phyloP scores from a whole-genome alignment of 53 echinoderm and acorn worm genomes.

The Holothuria scabra region DNA sequence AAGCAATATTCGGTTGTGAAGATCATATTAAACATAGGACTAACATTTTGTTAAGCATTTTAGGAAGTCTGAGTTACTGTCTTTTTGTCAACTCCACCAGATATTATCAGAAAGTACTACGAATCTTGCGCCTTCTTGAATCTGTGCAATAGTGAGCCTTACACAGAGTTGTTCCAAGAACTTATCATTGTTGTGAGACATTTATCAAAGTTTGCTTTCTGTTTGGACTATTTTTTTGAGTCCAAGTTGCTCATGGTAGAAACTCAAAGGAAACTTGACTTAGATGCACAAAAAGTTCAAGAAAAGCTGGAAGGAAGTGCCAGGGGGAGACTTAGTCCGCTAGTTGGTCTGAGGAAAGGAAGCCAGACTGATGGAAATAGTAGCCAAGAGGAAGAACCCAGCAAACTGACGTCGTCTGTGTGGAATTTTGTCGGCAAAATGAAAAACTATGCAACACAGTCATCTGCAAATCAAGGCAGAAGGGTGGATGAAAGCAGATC shows the following conservation, averaged over 20 bases:
- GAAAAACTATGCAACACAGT: constrained; percentile 37
- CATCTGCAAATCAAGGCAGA: background rate
- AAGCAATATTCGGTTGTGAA: too few species aligned
- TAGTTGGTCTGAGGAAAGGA: background rate
- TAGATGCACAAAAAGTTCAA: background rate
- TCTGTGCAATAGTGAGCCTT: constrained; percentile 74
- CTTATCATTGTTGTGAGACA: constrained; percentile 85
- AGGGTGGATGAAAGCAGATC: background rate
- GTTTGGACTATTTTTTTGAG: constrained; percentile 89
- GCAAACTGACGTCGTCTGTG: constrained; percentile 30
- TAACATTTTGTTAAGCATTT: too few species aligned
- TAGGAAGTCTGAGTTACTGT: too few species aligned
- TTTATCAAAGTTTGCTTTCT: constrained; percentile 87
- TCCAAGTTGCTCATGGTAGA: constrained; percentile 59
- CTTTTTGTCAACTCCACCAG: constrained; percentile 38
- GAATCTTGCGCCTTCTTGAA: constrained; percentile 86
- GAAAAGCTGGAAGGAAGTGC: background rate
- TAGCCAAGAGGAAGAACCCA: background rate
- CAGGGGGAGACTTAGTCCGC: background rate
- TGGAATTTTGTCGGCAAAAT: constrained; percentile 40
- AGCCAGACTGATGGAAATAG: background rate
- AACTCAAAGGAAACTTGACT: background rate
- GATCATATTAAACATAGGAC: too few species aligned
- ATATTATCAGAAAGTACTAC: constrained; percentile 80
- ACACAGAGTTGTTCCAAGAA: constrained; percentile 65